Evolutionary conservation across 2,888 invertebrate species (phyloP).

Genomic region (Polydrusus tereticollis): DNA sequence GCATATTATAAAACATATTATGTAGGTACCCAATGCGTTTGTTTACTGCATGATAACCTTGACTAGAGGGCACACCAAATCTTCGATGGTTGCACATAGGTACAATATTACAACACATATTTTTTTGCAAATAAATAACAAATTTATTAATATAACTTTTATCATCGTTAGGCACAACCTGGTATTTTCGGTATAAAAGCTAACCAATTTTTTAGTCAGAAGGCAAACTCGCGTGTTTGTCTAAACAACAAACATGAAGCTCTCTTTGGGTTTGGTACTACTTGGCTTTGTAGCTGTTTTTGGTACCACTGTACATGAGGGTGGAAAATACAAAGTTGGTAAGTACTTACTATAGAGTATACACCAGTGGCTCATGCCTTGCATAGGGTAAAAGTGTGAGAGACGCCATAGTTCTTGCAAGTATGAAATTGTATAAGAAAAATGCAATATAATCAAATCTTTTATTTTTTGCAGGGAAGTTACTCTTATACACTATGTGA

Average conservation of each 20-base stretch:
- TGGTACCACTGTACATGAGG: constrained; percentile 25
- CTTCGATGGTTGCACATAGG: background rate
- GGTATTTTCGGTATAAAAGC: constrained; percentile 18
- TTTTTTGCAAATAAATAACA: constrained; percentile 3
- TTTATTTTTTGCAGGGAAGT: too few relatives aligned
- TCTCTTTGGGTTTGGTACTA: constrained; percentile 22
- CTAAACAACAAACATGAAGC: constrained; percentile 27
- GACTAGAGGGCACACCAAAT: background rate
- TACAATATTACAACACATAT: constrained; percentile 8
- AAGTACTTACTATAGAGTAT: constrained; percentile 20
- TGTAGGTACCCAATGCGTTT: too few relatives aligned
- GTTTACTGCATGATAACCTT: background rate
- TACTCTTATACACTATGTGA: too few relatives aligned
- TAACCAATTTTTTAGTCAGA: background rate
- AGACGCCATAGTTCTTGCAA: too few relatives aligned
- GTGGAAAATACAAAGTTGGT: constrained; percentile 31
- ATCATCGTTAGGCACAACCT: constrained; percentile 24
- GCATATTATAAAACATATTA: too few relatives aligned
- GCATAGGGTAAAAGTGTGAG: too few relatives aligned
- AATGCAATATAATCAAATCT: too few relatives aligned
- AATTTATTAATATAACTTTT: constrained; percentile 18
- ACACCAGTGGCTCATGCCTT: too few relatives aligned
- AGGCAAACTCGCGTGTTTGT: background rate
- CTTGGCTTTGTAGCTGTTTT: constrained; percentile 30
- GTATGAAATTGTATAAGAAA: too few relatives aligned